A percentile compares a stretch with the other conserved stretches of the same genome.
phyloP scores from a whole-genome alignment of 2,888 invertebrate species.

The Caenorhabditis imperialis region DNA sequence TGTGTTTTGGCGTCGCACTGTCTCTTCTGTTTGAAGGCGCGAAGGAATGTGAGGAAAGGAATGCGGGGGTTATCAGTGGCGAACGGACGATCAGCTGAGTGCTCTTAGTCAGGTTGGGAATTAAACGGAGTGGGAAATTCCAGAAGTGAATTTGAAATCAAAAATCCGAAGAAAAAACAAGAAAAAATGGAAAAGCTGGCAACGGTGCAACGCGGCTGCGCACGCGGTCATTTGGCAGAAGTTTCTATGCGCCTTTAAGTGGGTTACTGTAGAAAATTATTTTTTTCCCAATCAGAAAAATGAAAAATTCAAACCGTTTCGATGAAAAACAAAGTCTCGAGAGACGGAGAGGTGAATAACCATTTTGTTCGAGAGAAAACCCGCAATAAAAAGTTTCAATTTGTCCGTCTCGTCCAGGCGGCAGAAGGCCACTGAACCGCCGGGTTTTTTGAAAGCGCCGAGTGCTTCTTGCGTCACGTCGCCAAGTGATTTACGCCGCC shows the following conservation, averaged over 20 bases:
- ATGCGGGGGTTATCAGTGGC: constrained; percentile 32
- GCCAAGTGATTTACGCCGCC: constrained; percentile 33
- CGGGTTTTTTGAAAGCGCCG: constrained; percentile 8
- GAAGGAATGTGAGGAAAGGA: not conserved
- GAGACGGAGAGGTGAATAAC: constrained; percentile 5
- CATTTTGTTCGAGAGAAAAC: too few species aligned
- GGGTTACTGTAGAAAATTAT: too few species aligned
- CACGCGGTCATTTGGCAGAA: too few species aligned
- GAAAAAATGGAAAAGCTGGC: too few species aligned
- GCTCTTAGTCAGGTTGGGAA: too few species aligned
- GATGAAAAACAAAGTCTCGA: constrained; percentile 3
- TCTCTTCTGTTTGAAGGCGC: constrained; percentile 15
- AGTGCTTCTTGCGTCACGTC: constrained; percentile 19
- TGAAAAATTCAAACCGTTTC: not conserved
- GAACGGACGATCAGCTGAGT: constrained; percentile 18
- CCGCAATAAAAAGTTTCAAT: constrained; percentile 42
- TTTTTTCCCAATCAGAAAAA: too few species aligned
- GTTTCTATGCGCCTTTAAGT: too few species aligned
- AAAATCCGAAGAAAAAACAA: constrained; percentile 1
- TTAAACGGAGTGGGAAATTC: too few species aligned
- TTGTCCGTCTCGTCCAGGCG: constrained; percentile 30
- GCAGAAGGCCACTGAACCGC: constrained; percentile 36
- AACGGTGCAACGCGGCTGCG: too few species aligned
- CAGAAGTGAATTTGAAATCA: too few species aligned
- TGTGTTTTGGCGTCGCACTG: constrained; percentile 45